Conservation (phyloP, 2,888 invertebrate genomes). For the Malthinus flaveolus region DNA sequence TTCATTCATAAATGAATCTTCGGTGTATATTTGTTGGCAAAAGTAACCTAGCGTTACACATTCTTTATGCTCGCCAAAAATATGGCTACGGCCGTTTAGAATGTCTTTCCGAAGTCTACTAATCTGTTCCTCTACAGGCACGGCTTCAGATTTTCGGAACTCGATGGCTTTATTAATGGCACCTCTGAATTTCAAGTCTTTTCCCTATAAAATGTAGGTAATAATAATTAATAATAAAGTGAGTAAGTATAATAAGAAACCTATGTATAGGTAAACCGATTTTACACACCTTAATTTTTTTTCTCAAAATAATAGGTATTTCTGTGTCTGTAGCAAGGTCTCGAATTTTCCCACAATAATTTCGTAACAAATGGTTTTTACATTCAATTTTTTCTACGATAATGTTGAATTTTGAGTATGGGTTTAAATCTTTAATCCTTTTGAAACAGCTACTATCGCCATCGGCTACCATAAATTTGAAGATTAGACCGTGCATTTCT, state of each 20-base stretch:
- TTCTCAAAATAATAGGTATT: not conserved
- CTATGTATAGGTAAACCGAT: too few relatives aligned
- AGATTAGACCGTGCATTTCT: not conserved
- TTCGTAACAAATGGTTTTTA: too few relatives aligned
- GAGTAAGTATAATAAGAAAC: too few relatives aligned
- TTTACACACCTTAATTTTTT: too few relatives aligned
- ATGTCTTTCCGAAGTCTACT: not conserved
- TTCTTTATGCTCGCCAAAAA: not conserved
- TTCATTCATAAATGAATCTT: not conserved
- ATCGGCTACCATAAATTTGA: not conserved
- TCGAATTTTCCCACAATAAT: not conserved
- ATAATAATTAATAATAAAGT: too few relatives aligned
- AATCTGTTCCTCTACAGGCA: too few relatives aligned
- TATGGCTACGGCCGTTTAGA: conserved; percentile 1
- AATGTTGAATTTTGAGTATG: not conserved
- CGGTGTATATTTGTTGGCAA: not conserved
- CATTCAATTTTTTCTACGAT: conserved; percentile 1
- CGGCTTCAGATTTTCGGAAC: too few relatives aligned
- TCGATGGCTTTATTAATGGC: too few relatives aligned
- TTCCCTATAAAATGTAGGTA: too few relatives aligned
- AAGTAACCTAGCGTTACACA: not conserved
- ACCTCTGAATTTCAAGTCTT: too few relatives aligned
- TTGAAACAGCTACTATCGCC: conserved; percentile 5
- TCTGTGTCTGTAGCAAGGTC: not conserved
- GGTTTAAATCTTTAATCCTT: not conserved